Evolutionary conservation across 2,888 invertebrate genomes (phyloP).

Genomic region (Spialia ferax): DNA sequence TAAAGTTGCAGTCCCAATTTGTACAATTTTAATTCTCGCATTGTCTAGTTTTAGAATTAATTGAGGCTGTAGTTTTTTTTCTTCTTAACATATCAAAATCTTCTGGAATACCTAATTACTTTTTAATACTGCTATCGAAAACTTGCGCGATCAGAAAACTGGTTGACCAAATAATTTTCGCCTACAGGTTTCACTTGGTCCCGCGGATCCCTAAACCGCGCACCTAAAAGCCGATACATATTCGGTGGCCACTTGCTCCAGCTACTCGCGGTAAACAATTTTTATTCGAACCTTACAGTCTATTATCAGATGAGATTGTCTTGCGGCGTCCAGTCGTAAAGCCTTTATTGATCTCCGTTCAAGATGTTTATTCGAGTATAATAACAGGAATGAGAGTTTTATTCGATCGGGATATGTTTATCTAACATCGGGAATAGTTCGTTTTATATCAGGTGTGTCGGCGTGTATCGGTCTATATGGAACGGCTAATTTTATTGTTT

Average conservation of each 20-base stretch:
- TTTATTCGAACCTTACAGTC: slow-evolving; percentile 66
- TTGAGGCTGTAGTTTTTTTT: no score
- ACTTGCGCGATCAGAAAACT: no score
- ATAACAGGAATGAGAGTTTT: slow-evolving; percentile 76
- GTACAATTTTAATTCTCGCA: no score
- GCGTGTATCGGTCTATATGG: slow-evolving; percentile 23
- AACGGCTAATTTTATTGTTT: slow-evolving; percentile 34
- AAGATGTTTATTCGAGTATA: slow-evolving; percentile 74
- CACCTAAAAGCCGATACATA: slow-evolving; percentile 47
- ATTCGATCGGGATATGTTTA: slow-evolving; percentile 76
- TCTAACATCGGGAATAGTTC: slow-evolving; percentile 68
- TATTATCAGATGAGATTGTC: slow-evolving; percentile 72
- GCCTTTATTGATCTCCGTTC: slow-evolving; percentile 41
- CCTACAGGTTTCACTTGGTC: slow-evolving; percentile 7
- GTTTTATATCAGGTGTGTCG: slow-evolving; percentile 55
- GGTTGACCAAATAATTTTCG: no score
- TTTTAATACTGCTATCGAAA: no score
- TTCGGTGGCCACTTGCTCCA: slow-evolving; percentile 46
- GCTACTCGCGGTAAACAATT: slow-evolving; percentile 67
- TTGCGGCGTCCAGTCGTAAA: slow-evolving; percentile 56
- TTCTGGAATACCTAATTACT: no score
- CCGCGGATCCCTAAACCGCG: slow-evolving; percentile 45
- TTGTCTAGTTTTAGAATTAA: no score
- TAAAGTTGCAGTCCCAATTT: no score
- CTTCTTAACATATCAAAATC: no score